Evolutionary conservation across 2,888 invertebrate species (phyloP), one percentile per base, ranked within the genome.

Genomic region (Tetheella fluctuosa): DNA sequence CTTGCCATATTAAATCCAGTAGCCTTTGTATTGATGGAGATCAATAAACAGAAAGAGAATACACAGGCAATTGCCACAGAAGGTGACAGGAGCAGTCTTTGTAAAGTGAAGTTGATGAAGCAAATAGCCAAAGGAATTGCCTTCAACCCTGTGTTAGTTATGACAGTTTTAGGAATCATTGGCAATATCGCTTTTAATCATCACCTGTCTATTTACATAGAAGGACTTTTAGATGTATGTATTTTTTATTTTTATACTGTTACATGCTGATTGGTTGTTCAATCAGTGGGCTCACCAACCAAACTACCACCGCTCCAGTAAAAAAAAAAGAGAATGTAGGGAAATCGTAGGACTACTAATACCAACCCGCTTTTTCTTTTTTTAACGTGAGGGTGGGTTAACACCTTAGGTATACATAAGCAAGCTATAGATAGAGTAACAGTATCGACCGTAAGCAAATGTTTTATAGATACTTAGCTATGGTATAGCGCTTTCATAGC

Each of bases 1-100:
- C 91, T 99, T 65, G 97, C 97, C 1, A 96, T 99, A 73, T 91
- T 99, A 28, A 99, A 99, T 89, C 99, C 99, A 0, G 94, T 99
- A 68, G 97, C 97, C 23, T 97, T 99, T 85, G 93, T 98, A 5
- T 86, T 99, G 64, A 95, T 99, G 95, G 99, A 99, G 91, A 95
- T 98, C 54, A 94, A 95, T 64, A 95, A 95, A 77, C 94, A 94
- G 64, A 90, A 86, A 79, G 86, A 88, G 62, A 79, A 76, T 62
- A 68, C 76, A 20, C 79, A 79, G 67, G 67, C 71, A 54, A 68
- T 76, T 34, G 67, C 73, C 12, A 74, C 75, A 23, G 74, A 70
- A 28, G 75, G 70, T 30, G 76, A 80, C 61, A 84, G 76, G 54
- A 74, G 71, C 52, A 83, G 79, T 62, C 60, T 86, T 6, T 81